Evolutionary conservation across 2,888 invertebrate species (phyloP), one percentile per base, ranked within the genome.

Genomic region (Platycheirus rosarum): DNA sequence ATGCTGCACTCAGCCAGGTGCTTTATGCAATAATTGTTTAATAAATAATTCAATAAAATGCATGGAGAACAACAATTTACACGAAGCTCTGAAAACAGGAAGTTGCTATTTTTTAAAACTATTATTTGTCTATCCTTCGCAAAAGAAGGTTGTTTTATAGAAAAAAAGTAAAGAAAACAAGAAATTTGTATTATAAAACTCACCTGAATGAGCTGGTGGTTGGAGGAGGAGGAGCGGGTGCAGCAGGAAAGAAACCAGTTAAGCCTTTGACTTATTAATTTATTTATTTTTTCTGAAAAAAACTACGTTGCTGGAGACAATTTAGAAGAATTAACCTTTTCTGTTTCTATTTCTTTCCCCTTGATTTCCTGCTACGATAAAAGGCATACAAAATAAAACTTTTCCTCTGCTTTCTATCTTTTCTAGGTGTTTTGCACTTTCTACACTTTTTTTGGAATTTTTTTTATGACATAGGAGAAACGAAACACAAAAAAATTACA

Each of bases 381-480:
- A 23, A 23, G 8, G 9, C 13, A 20, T 55, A 20, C 5, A 35
- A 29, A 13, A 29, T 53, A 20, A 55, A 46, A 18, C 29, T 55
- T 42, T 46, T 20, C 1, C 11, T 40, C 32, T 40, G 23, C 66
- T 40, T 53, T 66, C 46, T 53, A 32, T 66, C 57, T 78, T 66
- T 74, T 73, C 62, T 51, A 65, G 65, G 60, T 76, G 65, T 76
- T 80, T 76, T 65, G 77, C 82, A 77, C 82, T 82, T 82, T 82
- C 80, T 76, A 80, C 76, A 82, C 80, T 66, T 23, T 62, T 51
- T 51, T 55, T 13, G 23, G 13, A 40, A 48, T n/a, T 37, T 70
- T 68, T 78, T 71, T 69, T 66, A 62, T 70, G 66, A 57, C 40
- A 57, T 62, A 77, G 71, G 68, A 53, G 71, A 76, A 80, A 82